Base-by-base conservation (phyloP, 2,113 vertebrate species). In the Poecilia latipinna region DNA sequence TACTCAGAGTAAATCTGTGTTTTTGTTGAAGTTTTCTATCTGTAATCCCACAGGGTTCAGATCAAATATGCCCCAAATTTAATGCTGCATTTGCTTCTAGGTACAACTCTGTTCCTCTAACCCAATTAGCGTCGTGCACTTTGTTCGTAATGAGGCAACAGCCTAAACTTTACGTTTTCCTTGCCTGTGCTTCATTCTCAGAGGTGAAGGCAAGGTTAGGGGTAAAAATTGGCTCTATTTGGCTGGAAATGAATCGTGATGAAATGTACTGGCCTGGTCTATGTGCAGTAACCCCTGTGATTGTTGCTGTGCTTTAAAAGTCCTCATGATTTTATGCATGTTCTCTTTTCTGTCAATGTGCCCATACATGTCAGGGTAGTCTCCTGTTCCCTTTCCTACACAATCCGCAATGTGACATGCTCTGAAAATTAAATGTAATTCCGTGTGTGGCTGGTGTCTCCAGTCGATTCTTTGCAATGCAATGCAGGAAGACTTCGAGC, bases 141-240 rank as follows among this genome's bases (percentile, higher is more conserved):
- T 89, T 88, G 68, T 74, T 86, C 86, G 77, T 84, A 87, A 89
- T 88, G 80, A 89, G 85, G 83, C 80, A 85, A 74, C 68, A 88
- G 32, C 77, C 82, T 28, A 33, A 72, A 85, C 78, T 90, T 86
- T 70, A 79, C 81, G 72, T 82, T 79, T 79, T 70, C 54, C 80
- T 81, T 74, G 69, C 74, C 78, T 80, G 77, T 81, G 83, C 68
- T 54, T 87, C 75, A 79, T 80, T 74, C 82, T 90, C 84, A 78
- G 84, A 87, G 86, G 80, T 80, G 83, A 87, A 91, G 74, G 87
- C 85, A 91, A 82, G 81, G 79, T 80, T 78, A 82, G 44, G 87
- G 90, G 85, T 92, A 91, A 92, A 92, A 92, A 92, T 90, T 89
- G 78, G 80, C 91, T 91, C 92, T 90, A 90, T 92, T 91, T 89